A percentile compares a stretch with the other conserved stretches of the same genome.
Evolutionary conservation across 2,113 vertebrate species (phyloP).

Genomic region (Turnix velox): DNA sequence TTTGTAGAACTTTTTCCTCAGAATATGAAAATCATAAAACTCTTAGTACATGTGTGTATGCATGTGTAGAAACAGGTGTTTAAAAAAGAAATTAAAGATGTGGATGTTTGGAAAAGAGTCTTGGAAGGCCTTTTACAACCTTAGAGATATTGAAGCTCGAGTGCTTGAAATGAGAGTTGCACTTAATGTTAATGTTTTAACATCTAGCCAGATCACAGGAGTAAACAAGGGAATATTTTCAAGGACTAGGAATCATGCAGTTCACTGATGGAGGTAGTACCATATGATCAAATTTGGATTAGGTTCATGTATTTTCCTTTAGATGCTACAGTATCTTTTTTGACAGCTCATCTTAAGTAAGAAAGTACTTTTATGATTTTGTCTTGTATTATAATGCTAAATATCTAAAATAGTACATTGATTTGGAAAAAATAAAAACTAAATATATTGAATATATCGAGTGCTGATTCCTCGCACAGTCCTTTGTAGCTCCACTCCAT

Average conservation of each 20-base stretch:
- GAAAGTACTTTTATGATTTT: rapidly evolving
- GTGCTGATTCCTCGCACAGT: background rate
- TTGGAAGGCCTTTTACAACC: background rate
- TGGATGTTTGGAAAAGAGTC: background rate
- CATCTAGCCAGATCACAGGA: background rate
- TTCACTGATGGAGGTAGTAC: background rate
- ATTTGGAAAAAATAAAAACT: background rate
- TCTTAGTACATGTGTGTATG: background rate
- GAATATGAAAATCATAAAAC: background rate
- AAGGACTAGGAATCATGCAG: rapidly evolving
- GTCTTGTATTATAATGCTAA: background rate
- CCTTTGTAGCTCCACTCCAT: background rate
- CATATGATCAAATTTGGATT: background rate
- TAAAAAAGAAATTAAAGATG: background rate
- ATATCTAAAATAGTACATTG: background rate
- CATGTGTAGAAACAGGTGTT: background rate
- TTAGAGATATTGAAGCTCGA: rapidly evolving
- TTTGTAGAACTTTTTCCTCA: background rate
- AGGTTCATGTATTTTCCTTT: background rate
- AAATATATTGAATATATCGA: too few species aligned
- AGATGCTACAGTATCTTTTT: background rate
- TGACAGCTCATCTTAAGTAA: background rate
- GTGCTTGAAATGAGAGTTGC: background rate
- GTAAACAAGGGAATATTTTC: background rate
- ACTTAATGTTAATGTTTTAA: background rate